Evolutionary conservation across 2,113 vertebrate genomes (phyloP).

Genomic region (Terrapene triunguis): DNA sequence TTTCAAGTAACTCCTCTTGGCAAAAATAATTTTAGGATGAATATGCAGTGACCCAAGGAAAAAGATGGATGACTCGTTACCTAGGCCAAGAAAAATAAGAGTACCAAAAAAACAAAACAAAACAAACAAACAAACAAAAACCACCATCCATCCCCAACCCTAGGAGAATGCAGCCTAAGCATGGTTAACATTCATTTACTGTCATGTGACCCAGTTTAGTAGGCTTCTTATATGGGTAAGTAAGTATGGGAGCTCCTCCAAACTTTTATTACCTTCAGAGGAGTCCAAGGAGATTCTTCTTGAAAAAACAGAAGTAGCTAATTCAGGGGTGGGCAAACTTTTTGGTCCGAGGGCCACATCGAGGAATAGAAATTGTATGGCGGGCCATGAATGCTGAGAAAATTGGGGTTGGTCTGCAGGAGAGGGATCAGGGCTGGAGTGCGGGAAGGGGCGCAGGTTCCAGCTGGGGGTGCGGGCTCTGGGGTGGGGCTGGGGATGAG

Average conservation of each 20-base stretch:
- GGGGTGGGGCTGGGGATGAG: no score
- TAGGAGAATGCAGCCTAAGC: background rate
- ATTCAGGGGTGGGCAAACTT: no score
- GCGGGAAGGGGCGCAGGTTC: no score
- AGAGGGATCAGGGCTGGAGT: no score
- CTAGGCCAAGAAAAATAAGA: rapidly evolving
- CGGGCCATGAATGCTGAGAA: no score
- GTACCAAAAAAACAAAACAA: no score
- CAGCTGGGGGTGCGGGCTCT: no score
- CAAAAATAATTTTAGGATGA: background rate
- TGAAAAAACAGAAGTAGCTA: background rate
- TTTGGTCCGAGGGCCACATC: no score
- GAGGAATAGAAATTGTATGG: no score
- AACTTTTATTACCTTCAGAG: background rate
- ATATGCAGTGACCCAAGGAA: background rate
- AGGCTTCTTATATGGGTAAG: background rate
- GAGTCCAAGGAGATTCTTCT: background rate
- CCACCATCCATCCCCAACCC: no score
- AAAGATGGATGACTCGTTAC: background rate
- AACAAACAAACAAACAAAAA: no score
- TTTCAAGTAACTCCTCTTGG: background rate
- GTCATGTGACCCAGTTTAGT: background rate
- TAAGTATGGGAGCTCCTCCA: background rate
- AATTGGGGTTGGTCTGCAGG: no score
- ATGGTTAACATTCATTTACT: background rate